phyloP scores from a whole-genome alignment of 1,140 invertebrate species.

The Cyclargus thomasi region DNA sequence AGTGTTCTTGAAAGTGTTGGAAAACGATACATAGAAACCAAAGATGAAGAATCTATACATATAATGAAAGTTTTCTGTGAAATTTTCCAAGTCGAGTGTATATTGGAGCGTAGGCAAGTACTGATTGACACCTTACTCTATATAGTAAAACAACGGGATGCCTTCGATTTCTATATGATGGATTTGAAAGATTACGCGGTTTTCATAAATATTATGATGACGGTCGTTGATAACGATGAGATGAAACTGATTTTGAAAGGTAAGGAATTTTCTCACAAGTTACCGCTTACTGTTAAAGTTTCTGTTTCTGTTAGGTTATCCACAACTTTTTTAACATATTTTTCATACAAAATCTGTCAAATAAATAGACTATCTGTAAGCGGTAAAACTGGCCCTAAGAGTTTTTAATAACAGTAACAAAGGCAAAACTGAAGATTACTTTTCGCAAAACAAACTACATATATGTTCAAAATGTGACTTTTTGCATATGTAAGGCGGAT shows the following conservation, averaged over 20 bases:
- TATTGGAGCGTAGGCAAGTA: not conserved
- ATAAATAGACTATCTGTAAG: no score
- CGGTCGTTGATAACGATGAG: not conserved
- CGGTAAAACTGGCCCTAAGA: no score
- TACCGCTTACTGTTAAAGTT: not conserved
- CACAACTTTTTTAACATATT: no score
- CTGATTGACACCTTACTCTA: not conserved
- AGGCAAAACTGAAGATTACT: no score
- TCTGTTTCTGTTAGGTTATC: no score
- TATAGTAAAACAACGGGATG: not conserved
- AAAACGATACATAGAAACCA: not conserved
- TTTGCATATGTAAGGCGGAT: no score
- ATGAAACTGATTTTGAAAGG: conserved; percentile 10
- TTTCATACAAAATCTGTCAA: no score
- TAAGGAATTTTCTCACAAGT: not conserved
- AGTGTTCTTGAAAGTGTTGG: not conserved
- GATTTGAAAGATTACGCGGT: not conserved
- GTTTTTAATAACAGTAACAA: no score
- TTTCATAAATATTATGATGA: not conserved
- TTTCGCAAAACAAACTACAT: no score
- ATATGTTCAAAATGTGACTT: no score
- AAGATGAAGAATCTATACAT: not conserved
- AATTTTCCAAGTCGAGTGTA: not conserved
- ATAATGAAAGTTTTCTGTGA: not conserved
- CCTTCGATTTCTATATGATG: not conserved